Base-by-base conservation (phyloP, 2,888 invertebrate species). In the Sarcophaga rosellei region DNA sequence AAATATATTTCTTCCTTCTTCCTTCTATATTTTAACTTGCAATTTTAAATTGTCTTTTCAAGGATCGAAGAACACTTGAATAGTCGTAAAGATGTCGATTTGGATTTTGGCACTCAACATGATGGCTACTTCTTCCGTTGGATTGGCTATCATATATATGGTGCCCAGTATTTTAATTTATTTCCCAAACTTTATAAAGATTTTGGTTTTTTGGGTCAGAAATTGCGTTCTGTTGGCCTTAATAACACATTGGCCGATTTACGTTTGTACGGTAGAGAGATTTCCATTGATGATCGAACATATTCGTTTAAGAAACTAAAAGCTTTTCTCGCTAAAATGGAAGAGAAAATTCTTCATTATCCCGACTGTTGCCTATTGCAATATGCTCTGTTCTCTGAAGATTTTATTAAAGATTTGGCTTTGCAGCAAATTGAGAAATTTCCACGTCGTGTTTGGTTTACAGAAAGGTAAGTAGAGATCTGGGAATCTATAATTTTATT, bases 201-300 rank as follows among this genome's bases (percentile, higher is more conserved):
- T 86, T 93, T 93, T 89, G 93, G 92, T 17, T 93, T 93, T 87
- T 88, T 93, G n/a, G 93, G 92, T 17, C 90, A 92, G 81, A 93
- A 93, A 85, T 89, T 93, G 68, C 91, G 93, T 44, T 81, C 74
- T 45, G 90, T 88, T 84, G 92, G 89, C 68, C 90, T 93, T 61
- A 84, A 92, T 6, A 91, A 92, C 68, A 93, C 93, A 0, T 88
- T 93, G 68, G 91, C 91, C 12, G 90, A 91, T 84, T 86, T 93
- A 3, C 91, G 90, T 70, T 88, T 89, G 57, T 92, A 90, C 85
- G 87, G 86, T 61, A 53, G 87, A 1, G 88, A 91, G 75, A 93
- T 93, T 47, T 88, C 89, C 20, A 85, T 35, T 0, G 78, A 74
- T 11, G 74, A 81, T 72, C 15, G 74, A 15, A 57, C 63, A 12